Evolutionary conservation across 2,888 invertebrate genomes (phyloP).

Genomic region (Sialis fuliginosa): DNA sequence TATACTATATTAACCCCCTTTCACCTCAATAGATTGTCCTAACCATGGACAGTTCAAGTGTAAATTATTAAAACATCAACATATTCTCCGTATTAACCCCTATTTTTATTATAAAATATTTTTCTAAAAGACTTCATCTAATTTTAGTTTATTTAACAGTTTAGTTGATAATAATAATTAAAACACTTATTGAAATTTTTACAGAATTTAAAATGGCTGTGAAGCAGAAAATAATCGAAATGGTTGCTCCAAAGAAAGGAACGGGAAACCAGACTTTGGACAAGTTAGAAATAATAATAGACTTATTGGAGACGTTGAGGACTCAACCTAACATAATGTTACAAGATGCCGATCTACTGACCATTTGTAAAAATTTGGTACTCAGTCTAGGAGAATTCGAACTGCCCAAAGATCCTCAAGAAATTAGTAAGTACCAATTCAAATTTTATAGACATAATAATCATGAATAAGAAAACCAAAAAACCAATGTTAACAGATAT

Average conservation of each 20-base stretch:
- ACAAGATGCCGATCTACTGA: slow-evolving; percentile 25
- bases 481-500: too few species aligned
- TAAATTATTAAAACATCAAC: too few species aligned
- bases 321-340: slow-evolving; percentile 25
- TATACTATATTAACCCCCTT: too few species aligned
- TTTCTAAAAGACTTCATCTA: not conserved
- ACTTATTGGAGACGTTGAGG: slow-evolving; percentile 26
- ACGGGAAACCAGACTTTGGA: slow-evolving; percentile 24
- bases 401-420: slow-evolving; percentile 17
- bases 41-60: too few species aligned
- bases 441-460: not conserved
- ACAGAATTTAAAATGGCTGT: slow-evolving; percentile 30
- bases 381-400: slow-evolving; percentile 28
- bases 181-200: not conserved
- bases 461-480: too few species aligned
- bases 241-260: slow-evolving; percentile 25
- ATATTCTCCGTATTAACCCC: too few species aligned
- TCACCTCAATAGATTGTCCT: too few species aligned
- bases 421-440: slow-evolving; percentile 4
- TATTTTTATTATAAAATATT: not conserved
- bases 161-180: too few species aligned
- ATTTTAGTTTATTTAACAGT: too few species aligned
- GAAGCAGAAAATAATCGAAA: slow-evolving; percentile 35
- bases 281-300: slow-evolving; percentile 28
- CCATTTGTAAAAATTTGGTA: slow-evolving; percentile 32